phyloP scores from a whole-genome alignment of 2,797 vertebrate species.

The Parauchenoglanis ngamensis region DNA sequence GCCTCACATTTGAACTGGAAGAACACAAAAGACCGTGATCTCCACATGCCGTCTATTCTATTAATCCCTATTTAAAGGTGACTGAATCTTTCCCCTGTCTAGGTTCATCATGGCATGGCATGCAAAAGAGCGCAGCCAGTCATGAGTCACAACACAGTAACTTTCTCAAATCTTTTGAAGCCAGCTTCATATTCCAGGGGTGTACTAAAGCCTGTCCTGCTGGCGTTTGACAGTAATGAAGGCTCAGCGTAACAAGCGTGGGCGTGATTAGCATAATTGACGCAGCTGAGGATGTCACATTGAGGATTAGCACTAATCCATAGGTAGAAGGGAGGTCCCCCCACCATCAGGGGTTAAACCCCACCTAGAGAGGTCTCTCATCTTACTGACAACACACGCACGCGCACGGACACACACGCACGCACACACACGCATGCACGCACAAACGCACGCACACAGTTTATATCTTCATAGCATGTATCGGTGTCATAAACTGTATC shows the following conservation, averaged over 20 bases:
- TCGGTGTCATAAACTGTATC: background rate
- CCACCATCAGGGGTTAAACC: slow-evolving; percentile 72
- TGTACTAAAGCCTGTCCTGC: slow-evolving; percentile 79
- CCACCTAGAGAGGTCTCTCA: background rate
- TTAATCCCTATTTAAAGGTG: background rate
- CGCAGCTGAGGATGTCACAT: slow-evolving; percentile 73
- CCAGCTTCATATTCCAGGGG: slow-evolving; percentile 33
- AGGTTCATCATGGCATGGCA: slow-evolving; percentile 11
- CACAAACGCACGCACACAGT: too few relatives aligned
- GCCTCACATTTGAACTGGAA: background rate
- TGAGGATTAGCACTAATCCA: slow-evolving; percentile 79
- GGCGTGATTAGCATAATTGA: slow-evolving; percentile 88
- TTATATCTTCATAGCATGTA: background rate
- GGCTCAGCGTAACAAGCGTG: slow-evolving; percentile 83
- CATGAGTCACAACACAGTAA: background rate
- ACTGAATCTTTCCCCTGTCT: background rate
- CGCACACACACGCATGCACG: background rate
- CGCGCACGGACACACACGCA: background rate
- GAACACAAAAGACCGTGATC: background rate
- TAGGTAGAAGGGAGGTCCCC: slow-evolving; percentile 70
- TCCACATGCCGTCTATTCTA: background rate
- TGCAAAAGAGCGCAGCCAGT: background rate
- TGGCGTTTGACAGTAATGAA: slow-evolving; percentile 84
- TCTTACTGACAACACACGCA: background rate
- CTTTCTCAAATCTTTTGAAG: slow-evolving; percentile 37